Base-by-base conservation (phyloP, 2,888 invertebrate species). In the Mythimna lalbum region DNA sequence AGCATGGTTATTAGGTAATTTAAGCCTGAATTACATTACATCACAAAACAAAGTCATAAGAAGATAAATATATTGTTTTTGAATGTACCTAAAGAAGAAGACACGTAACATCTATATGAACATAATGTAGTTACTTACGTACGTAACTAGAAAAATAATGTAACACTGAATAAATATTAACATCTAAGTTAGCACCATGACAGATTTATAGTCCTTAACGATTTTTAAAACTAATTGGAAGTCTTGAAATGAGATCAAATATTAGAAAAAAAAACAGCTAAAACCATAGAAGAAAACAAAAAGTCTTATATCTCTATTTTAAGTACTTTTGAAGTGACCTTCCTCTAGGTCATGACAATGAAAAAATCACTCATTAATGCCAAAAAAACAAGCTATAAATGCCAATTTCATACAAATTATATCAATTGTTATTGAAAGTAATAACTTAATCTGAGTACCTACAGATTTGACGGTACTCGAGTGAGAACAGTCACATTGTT, bases 1-100 rank as follows among this genome's bases (percentile, higher is more conserved):
- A 12, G 10, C 14, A 27, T 33, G 27, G 21, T 21, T 49, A 67
- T 67, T 69, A 52, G 17, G 19, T 39, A 0, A 72, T 14, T 49
- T 27, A 55, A 36, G 49, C 49, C 36, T 19, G 21, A 33, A n/a
- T 47, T 69, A 27, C 2, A 55, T 36, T 21, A 56, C 21, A 69
- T 56, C 55, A 55, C 17, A 47, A 50, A 31, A 27, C 9, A 10
- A 49, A 43, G 21, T 50, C 49, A 27, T 47, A 52, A 14, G 36
- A 39, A 39, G 52, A 31, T 53, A 52, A 9, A 39, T 23, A 7
- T 21, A 19, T 59, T 39, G 17, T 21, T 39, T 36, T 39, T 36
- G 14, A 23, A 59, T 14, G 9, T 21, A n/a, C n/a, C n/a, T n/a
- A 39, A 36, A 57, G n/a, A 33, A 56, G 12, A 33, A 33, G 56